Base-by-base conservation (phyloP, 92 coral and sea anemone species). In the Meandrina meandrites region DNA sequence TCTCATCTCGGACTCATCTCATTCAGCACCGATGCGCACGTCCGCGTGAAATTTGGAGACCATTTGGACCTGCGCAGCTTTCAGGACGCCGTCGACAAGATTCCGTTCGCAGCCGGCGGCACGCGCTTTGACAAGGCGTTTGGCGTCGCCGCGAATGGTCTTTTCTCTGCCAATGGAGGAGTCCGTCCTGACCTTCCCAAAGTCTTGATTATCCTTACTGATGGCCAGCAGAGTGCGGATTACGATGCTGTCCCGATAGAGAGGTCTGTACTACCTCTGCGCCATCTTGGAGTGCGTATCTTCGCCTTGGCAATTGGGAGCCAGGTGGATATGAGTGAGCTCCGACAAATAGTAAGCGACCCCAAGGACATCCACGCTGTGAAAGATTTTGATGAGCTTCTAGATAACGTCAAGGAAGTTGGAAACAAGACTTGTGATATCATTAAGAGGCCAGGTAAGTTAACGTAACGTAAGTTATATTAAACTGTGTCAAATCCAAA, bases 51-150 rank as follows among this genome's bases (percentile, higher is more conserved):
- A 47, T 79, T 91, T 79, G 86, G 87, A 53, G 86, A 85, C 53
- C 70, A 87, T 82, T 37, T 79, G 56, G 87, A 84, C 75, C 90
- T 89, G 40, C 84, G 66, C 21, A 80, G 53, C 14, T 91, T 93
- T 31, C 66, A 77, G 47, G 68, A 75, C 22, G 89, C 84, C 13
- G 85, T 95, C 50, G 90, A 90, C 57, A 70, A 37, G 1, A 54
- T 92, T 34, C 90, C 93, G 28, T 91, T 88, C 58, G 88, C 90
- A 24, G 85, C 90, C 15, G 98, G 94, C 5, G 56, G 83, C 18
- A 86, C 94, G 0, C 88, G 89, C 30, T 68, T 91, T 30, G 89
- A 83, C 71, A 86, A 85, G 68, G 96, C 96, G 3, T 82, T 95
- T 54, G 84, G 76, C 22, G 69, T 74, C 36, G 84, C 87, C 4